Evolutionary conservation across 2,113 vertebrate genomes (phyloP).

Genomic region (Gymnogyps californianus): DNA sequence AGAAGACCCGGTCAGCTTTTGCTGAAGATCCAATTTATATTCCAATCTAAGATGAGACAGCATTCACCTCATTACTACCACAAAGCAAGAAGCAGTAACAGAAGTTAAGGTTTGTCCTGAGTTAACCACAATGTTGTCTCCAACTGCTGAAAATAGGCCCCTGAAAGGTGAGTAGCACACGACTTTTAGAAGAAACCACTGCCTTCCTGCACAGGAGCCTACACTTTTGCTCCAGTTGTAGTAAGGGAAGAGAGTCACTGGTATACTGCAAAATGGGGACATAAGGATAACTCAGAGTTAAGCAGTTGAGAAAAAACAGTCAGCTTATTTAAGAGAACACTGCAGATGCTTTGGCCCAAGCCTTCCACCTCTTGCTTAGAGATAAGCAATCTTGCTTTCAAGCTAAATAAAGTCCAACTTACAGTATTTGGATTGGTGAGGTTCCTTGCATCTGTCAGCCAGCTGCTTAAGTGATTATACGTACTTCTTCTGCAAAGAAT

Average conservation of each 20-base stretch:
- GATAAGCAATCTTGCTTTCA: background rate
- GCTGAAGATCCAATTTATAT: background rate
- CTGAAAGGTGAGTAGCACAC: background rate
- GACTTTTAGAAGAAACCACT: background rate
- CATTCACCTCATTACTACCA: background rate
- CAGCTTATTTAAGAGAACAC: background rate
- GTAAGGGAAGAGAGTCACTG: background rate
- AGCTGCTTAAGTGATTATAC: slow-evolving; percentile 98
- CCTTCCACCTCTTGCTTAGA: background rate
- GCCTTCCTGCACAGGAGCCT: background rate
- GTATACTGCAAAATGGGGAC: background rate
- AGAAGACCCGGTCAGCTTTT: background rate
- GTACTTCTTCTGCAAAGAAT: slow-evolving; percentile 90
- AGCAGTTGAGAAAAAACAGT: background rate
- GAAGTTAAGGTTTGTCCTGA: background rate
- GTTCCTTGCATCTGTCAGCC: slow-evolving; percentile 97
- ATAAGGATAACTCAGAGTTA: background rate
- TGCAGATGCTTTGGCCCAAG: background rate
- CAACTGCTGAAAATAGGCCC: background rate
- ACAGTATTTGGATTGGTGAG: slow-evolving; percentile 99
- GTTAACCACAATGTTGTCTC: background rate
- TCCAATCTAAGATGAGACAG: background rate
- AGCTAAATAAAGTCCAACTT: slow-evolving; percentile 66
- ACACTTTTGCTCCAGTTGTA: background rate
- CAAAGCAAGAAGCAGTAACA: background rate